Percentiles rank a stretch among this genome's conserved stretches.
These are phyloP conservation scores for Odontomachus brunneus DNA, from an alignment of 1,140 invertebrate species.

Conservation along the genomic window DNA sequence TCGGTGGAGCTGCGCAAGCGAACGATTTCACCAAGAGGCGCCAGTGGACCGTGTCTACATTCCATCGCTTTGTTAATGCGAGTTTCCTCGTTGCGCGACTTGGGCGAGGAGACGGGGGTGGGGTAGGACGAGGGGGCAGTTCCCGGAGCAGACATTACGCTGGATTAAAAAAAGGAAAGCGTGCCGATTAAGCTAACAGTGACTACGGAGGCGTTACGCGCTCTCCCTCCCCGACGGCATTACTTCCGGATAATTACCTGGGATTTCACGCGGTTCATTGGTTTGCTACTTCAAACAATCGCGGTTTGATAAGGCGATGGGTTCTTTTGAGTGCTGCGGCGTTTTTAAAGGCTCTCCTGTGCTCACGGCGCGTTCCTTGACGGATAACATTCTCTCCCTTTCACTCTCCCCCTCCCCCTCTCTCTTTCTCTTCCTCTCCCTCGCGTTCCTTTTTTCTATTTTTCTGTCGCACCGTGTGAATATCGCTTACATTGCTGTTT, in stretches of 20 bases:
- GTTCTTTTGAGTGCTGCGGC: background rate
- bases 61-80: slow-evolving; percentile 26
- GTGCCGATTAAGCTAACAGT: slow-evolving; percentile 53
- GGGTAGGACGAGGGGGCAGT: background rate
- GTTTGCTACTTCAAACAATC: slow-evolving; percentile 39
- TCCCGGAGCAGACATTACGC: slow-evolving; percentile 42
- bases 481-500: too few species aligned
- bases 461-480: too few species aligned
- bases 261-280: slow-evolving; percentile 64
- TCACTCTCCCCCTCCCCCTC: background rate
- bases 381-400: background rate
- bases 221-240: slow-evolving; percentile 39
- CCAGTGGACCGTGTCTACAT: background rate
- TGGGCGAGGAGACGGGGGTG: background rate
- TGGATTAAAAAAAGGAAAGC: slow-evolving; percentile 61
- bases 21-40: background rate
- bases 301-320: slow-evolving; percentile 8
- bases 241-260: slow-evolving; percentile 72
- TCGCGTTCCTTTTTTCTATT: too few species aligned
- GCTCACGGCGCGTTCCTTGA: background rate
- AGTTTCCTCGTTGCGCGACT: slow-evolving; percentile 35
- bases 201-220: slow-evolving; percentile 40
- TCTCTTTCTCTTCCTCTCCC: too few species aligned
- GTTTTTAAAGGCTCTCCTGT: background rate
- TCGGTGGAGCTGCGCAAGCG: slow-evolving; percentile 12